These are phyloP conservation scores for Helicolenus hilgendorfi DNA, from an alignment of 2,797 vertebrate species.

Conservation along the genomic window DNA sequence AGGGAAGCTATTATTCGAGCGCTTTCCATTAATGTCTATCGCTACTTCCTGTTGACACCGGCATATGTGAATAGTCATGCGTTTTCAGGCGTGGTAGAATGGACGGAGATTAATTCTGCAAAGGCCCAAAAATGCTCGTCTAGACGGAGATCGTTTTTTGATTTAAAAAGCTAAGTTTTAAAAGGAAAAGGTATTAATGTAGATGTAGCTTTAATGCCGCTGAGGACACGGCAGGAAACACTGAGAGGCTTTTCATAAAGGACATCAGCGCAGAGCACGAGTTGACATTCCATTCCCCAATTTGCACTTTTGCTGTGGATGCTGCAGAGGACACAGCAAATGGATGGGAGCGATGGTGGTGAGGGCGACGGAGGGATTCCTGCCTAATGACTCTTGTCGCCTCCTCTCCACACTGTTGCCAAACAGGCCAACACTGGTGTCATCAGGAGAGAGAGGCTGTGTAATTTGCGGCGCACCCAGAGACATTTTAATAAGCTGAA, in stretches of 20 bases:
- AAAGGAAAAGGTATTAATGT: too few relatives aligned
- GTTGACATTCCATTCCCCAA: conserved; percentile 1
- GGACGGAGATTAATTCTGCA: too few relatives aligned
- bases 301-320: conserved; percentile 27
- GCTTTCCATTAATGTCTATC: too few relatives aligned
- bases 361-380: conserved; percentile 39
- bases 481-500: conserved; percentile 71
- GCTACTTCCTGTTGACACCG: too few relatives aligned
- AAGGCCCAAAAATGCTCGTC: too few relatives aligned
- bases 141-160: too few relatives aligned
- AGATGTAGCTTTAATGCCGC: neutral
- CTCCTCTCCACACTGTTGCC: conserved; percentile 46
- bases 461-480: conserved; percentile 50
- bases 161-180: too few relatives aligned
- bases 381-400: conserved; percentile 62
- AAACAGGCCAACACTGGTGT: conserved; percentile 54
- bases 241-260: conserved; percentile 32
- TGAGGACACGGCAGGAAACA: conserved; percentile 18
- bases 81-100: too few relatives aligned
- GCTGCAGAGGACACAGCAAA: conserved; percentile 7
- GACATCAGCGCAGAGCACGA: neutral
- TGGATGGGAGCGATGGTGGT: conserved; percentile 7
- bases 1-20: too few relatives aligned
- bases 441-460: conserved; percentile 25
- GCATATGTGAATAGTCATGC: too few relatives aligned